Conservation (phyloP, 1,140 invertebrate genomes). For the Batillaria attramentaria region DNA sequence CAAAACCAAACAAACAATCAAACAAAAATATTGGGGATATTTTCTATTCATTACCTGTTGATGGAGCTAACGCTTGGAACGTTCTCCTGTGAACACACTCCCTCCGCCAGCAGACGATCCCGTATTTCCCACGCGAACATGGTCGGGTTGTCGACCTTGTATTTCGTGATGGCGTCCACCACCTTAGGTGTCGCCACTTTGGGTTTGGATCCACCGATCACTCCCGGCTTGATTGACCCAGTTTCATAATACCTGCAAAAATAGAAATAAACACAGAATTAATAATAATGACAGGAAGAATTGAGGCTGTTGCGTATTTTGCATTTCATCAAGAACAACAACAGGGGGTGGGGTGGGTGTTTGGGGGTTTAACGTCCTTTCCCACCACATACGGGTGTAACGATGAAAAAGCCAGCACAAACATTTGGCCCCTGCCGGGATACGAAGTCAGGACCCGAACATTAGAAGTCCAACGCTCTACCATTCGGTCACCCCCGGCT, state of each 20-base stretch:
- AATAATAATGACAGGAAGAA: too few relatives aligned
- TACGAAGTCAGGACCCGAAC: too few relatives aligned
- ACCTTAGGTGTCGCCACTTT: constrained; percentile 99
- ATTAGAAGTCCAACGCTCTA: too few relatives aligned
- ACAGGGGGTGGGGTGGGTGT: too few relatives aligned
- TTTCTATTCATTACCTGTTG: constrained; percentile 85
- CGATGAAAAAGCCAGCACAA: too few relatives aligned
- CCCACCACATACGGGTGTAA: too few relatives aligned
- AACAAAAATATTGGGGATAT: too few relatives aligned
- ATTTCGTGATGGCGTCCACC: constrained; percentile 97
- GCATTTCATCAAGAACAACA: too few relatives aligned
- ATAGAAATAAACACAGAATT: not conserved
- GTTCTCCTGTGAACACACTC: constrained; percentile 98
- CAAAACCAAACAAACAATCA: not conserved
- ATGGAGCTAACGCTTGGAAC: constrained; percentile 99
- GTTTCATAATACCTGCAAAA: constrained; percentile 70
- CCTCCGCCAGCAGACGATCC: constrained; percentile 94
- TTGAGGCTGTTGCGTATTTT: too few relatives aligned
- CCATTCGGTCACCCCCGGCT: too few relatives aligned
- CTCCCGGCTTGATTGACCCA: constrained; percentile 98
- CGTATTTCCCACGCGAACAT: constrained; percentile 99
- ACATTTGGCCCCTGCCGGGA: too few relatives aligned
- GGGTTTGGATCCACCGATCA: constrained; percentile 99
- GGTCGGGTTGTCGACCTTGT: constrained; percentile 98
- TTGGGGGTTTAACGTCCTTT: too few relatives aligned